Evolutionary conservation across 2,888 invertebrate genomes (phyloP), one percentile per base, ranked within the genome.

Genomic region (Aphidius colemani): DNA sequence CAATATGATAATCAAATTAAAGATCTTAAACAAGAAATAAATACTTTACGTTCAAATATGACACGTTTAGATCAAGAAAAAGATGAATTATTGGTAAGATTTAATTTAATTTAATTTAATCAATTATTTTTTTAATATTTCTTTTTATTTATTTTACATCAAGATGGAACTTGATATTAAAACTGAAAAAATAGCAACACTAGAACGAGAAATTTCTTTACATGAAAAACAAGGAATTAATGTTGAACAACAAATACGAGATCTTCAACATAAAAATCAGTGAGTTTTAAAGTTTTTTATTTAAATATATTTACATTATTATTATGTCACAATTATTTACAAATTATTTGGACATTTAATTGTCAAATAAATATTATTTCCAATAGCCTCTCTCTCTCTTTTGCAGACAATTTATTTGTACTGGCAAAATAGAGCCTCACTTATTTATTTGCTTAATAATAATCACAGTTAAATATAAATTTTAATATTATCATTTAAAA

Each of bases 161-260:
- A 82, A 90, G 80, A 85, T 88, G 76, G 88, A 88, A 70, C 77
- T 92, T 68, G 92, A 93, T 76, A 85, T 87, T 63, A 93, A 91
- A 81, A 89, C 91, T 11, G 92, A 92, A 80, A 86, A 84, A 72
- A 84, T 88, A 13, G 88, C 86, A 70, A 81, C 85, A 63, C 75
- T 92, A 63, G 91, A 92, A 77, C 86, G 87, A 61, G 90, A 92
- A 70, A 67, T 90, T 0, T 86, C 86, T 73, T 82, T 85, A 43
- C 88, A 88, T 72, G 85, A 86, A 9, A 77, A 81, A 55, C 74
- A 79, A 51, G 55, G 61, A 1, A 64, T 67, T 7, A 70, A 67
- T 43, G 62, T 73, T 58, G 75, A 79, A 45, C 76, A 81, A 57
- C 80, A 78, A 65, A 69, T 78, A 41, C 75, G 71, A 3, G 80